Base-by-base conservation (phyloP, 2,797 vertebrate genomes). In the Otolemur crassicaudatus region DNA sequence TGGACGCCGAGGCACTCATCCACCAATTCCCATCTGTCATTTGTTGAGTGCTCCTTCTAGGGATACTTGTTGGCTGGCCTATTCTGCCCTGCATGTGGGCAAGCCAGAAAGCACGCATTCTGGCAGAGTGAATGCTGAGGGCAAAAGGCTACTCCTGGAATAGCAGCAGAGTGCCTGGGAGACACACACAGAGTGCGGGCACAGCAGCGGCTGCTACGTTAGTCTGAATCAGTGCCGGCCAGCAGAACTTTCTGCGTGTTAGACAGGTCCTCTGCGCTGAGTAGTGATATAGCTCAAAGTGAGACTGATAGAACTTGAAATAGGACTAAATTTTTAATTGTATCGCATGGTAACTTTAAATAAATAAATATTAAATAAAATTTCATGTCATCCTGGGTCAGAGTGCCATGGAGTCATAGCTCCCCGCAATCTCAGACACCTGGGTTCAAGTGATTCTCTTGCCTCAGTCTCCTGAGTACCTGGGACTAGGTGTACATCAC, bases 211-310 rank as follows among this genome's bases (percentile, higher is more conserved):
- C 69, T 73, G 12, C 56, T 56, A 4, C 40, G 61, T 67, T 5
- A n/a, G 17, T 86, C 60, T 63, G 19, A 61, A 63, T 65, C 25
- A 56, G 34, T 5, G 3, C 14, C 58, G 5, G 29, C 40, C 7
- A 9, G 20, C 29, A 65, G 19, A 79, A 58, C n/a, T 34, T 88
- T 89, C 80, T 67, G 60, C 31, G 9, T 70, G 70, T 7, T 34
- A 25, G 77, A 60, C 14, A 17, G 40, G 31, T 80, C 90, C 65
- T 91, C 5, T 92, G 27, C 2, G 1, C 13, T 22, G 19, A 61
- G 16, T 19, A n/a, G 61, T 86, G 40, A 86, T 73, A 20, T 2
- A 85, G 43, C 61, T 91, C 89, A 75, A 91, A 92, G 94, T 76
- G 61, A 72, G 60, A 90, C 37, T 61, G 3, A 40, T 7, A 25